phyloP scores from a whole-genome alignment of 2,797 vertebrate species.

The Scarus forsteni region DNA sequence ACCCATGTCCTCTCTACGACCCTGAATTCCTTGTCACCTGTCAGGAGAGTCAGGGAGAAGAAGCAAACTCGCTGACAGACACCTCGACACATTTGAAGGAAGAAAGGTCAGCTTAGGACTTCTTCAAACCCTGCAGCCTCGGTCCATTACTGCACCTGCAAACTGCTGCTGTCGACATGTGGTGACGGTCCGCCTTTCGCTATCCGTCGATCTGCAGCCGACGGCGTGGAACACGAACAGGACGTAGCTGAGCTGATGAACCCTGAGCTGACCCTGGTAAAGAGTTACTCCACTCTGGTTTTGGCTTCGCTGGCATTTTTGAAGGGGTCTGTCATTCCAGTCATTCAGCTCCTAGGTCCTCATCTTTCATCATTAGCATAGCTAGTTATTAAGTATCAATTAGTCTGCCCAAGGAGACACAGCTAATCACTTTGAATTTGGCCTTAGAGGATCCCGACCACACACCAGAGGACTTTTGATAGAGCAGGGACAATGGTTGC shows the following conservation, averaged over 20 bases:
- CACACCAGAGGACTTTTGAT: no score
- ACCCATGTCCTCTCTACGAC: conserved; percentile 10
- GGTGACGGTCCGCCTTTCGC: conserved; percentile 52
- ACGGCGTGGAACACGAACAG: conserved; percentile 26
- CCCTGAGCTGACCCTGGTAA: conserved; percentile 10
- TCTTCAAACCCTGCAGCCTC: conserved; percentile 17
- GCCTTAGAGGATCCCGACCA: no score
- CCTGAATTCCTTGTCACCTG: conserved; percentile 17
- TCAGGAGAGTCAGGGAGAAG: neutral
- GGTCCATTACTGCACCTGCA: conserved; percentile 35
- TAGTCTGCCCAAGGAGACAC: neutral
- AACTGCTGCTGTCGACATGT: neutral
- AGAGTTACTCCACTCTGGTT: neutral
- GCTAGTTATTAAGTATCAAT: neutral
- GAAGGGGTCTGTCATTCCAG: neutral
- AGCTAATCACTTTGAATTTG: neutral
- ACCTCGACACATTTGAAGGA: conserved; percentile 21
- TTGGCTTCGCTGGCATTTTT: neutral
- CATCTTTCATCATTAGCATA: neutral
- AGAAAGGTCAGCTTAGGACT: conserved; percentile 41
- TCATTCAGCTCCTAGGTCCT: neutral
- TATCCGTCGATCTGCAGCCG: conserved; percentile 23
- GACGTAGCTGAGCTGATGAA: conserved; percentile 26
- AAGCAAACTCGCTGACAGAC: conserved; percentile 51
- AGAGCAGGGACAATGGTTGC: no score